Conservation (phyloP, 2,113 vertebrate species). For the Fukomys damarensis region DNA sequence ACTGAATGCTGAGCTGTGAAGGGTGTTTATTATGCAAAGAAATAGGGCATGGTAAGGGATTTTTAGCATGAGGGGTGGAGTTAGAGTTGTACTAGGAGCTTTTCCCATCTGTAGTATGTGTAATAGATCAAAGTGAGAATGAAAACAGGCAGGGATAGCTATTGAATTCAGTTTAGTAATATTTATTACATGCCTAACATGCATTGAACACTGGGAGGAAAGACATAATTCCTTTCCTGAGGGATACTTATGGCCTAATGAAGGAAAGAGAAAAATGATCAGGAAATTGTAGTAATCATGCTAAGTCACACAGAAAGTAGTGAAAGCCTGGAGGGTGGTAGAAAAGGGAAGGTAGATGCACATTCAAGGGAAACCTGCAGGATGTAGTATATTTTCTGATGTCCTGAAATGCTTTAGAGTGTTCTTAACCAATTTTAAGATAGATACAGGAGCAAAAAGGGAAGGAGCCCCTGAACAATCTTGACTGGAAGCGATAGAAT, state of each 20-base stretch:
- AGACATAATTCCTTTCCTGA: constrained; percentile 37
- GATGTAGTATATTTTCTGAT: neutral
- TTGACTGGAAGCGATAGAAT: neutral
- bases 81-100: constrained; percentile 43
- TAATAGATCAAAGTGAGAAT: constrained; percentile 39
- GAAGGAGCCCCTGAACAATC: neutral
- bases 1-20: neutral
- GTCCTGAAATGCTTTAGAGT: neutral
- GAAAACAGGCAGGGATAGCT: constrained; percentile 11
- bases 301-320: neutral
- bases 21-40: constrained; percentile 48
- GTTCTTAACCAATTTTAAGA: neutral
- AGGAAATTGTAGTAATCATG: neutral
- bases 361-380: neutral
- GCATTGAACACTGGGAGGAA: neutral
- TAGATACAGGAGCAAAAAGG: neutral
- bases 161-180: constrained; percentile 57
- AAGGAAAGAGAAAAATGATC: constrained; percentile 41
- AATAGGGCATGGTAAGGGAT: neutral
- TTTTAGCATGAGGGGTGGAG: neutral
- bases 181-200: constrained; percentile 51
- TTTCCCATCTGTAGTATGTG: constrained; percentile 7
- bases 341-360: neutral
- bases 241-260: neutral
- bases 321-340: neutral